These are phyloP conservation scores for Siniperca undulata DNA, from an alignment of 2,797 vertebrate genomes.

Conservation along the genomic window DNA sequence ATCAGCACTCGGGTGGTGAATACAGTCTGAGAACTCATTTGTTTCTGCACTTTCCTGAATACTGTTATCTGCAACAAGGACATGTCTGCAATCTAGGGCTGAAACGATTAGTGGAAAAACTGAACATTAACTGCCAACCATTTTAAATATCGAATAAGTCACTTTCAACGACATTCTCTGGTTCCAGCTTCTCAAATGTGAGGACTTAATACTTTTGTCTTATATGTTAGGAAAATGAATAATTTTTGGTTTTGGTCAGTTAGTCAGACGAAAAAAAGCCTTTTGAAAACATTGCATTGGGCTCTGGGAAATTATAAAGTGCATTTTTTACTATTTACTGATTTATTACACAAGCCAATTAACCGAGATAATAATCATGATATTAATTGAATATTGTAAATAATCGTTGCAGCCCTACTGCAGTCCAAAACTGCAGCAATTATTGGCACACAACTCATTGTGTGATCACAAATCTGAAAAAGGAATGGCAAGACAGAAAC, in stretches of 20 bases:
- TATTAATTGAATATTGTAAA: neutral
- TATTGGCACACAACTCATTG: neutral
- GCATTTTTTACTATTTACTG: neutral
- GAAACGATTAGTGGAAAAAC: neutral
- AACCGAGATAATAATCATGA: neutral
- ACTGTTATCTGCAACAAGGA: neutral
- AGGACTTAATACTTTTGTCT: neutral
- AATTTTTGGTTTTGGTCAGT: neutral
- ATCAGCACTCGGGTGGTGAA: neutral
- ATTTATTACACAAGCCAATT: neutral
- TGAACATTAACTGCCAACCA: neutral
- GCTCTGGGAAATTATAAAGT: neutral
- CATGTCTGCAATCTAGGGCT: too few relatives aligned
- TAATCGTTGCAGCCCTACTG: neutral
- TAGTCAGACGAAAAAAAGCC: neutral
- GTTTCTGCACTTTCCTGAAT: too few relatives aligned
- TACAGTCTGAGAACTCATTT: neutral
- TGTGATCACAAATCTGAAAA: neutral
- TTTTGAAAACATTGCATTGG: neutral
- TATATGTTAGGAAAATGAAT: neutral
- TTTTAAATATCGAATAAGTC: neutral
- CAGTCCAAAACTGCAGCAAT: neutral
- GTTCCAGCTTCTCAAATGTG: neutral
- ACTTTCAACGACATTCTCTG: neutral
- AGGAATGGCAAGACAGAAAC: neutral